A percentile compares a stretch with the other conserved stretches of the same genome.
These are phyloP conservation scores for Nomada lathburiana DNA, from an alignment of 2,888 invertebrate species.

Conservation along the genomic window DNA sequence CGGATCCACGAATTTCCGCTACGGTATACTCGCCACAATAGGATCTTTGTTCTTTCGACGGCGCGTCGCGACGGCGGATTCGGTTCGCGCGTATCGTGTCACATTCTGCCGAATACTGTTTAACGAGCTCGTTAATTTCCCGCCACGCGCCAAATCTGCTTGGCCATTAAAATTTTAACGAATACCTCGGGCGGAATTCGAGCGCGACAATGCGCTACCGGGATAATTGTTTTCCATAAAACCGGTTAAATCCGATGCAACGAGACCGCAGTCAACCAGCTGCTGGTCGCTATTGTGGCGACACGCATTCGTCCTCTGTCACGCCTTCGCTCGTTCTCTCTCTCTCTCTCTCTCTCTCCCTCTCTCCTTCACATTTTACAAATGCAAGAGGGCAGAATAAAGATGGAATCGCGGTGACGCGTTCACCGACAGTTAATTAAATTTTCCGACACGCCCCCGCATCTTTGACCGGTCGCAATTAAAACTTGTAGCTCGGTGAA, in stretches of 20 bases:
- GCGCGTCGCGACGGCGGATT: neutral
- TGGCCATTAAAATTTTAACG: conserved; percentile 47
- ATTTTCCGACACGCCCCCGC: conserved; percentile 58
- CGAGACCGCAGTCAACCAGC: conserved; percentile 20
- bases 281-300: conserved; percentile 6
- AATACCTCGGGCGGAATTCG: conserved; percentile 51
- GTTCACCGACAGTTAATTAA: conserved; percentile 59
- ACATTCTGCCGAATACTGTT: conserved; percentile 19
- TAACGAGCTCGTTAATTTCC: conserved; percentile 57
- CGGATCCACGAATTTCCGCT: conserved; percentile 14
- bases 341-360: neutral
- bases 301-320: conserved; percentile 1
- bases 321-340: neutral
- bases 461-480: conserved; percentile 63
- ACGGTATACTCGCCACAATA: neutral
- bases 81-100: neutral
- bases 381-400: conserved; percentile 7
- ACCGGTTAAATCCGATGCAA: conserved; percentile 43
- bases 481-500: conserved; percentile 60
- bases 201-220: conserved; percentile 33
- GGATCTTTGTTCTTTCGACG: neutral
- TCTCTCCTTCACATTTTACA: neutral
- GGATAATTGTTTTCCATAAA: conserved; percentile 52
- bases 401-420: conserved; percentile 39
- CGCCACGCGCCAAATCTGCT: conserved; percentile 44